These are phyloP conservation scores for Drosophila asahinai DNA, from an alignment of 1,140 invertebrate genomes.

Conservation along the genomic window DNA sequence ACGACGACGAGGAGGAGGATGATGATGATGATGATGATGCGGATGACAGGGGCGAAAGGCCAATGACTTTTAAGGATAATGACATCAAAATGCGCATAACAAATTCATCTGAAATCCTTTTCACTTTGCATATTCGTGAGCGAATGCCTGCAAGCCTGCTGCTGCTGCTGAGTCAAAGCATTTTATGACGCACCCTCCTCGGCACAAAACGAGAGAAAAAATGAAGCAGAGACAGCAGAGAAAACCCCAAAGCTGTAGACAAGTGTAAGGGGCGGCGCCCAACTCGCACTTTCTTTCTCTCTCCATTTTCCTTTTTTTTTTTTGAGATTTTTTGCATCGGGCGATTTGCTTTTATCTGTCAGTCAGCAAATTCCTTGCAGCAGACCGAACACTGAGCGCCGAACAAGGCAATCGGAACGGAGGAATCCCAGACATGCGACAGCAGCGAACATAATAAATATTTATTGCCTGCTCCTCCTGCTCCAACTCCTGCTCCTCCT, in stretches of 20 bases:
- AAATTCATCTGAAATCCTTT: constrained; percentile 76
- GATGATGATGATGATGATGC: constrained; percentile 24
- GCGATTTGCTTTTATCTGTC: constrained; percentile 23
- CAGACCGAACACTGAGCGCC: constrained; percentile 15
- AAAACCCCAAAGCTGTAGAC: constrained; percentile 19
- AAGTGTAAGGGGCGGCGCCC: constrained; percentile 19
- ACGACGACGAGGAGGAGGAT: not conserved
- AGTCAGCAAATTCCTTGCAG: constrained; percentile 25
- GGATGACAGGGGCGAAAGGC: constrained; percentile 25
- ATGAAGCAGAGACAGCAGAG: not conserved
- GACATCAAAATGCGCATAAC: constrained; percentile 75
- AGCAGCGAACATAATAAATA: constrained; percentile 20
- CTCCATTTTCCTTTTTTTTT: not conserved
- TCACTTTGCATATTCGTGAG: constrained; percentile 61
- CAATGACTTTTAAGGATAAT: constrained; percentile 74
- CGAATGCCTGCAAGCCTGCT: constrained; percentile 18
- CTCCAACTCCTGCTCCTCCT: not conserved
- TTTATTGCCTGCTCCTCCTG: constrained; percentile 1
- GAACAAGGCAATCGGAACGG: constrained; percentile 19
- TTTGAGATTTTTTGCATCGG: constrained; percentile 12
- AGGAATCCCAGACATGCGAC: constrained; percentile 21
- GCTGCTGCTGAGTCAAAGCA: constrained; percentile 13
- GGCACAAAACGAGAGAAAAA: not conserved
- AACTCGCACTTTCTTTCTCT: constrained; percentile 7
- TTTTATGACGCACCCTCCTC: constrained; percentile 30